Base-by-base conservation (phyloP, 2,888 invertebrate species). In the Tetranychus truncatus region DNA sequence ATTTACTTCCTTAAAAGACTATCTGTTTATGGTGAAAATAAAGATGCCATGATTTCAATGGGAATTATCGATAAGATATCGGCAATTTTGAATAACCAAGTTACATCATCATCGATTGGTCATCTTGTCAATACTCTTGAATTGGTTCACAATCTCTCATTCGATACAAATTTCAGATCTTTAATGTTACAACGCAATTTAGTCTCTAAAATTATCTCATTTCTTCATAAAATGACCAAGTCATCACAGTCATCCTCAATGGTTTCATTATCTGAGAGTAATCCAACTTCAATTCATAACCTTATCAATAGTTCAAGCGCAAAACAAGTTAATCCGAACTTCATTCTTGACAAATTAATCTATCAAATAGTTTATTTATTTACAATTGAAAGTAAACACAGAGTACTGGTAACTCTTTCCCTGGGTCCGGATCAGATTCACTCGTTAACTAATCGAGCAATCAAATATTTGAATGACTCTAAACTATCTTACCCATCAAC, bases 1-100 rank as follows among this genome's bases (percentile, higher is more conserved):
- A 88, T 94, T 24, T 93, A 93, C 44, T 97, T 99, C 83, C 86
- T 99, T 72, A 93, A 95, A 83, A 97, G 96, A 82, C 85, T 99
- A 24, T 94, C 94, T 6, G 89, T 95, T 80, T 95, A 93, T 84
- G 87, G 89, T 75, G 95, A 95, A 83, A 97, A 97, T 82, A 95
- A 95, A 84, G 91, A 91, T 81, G 88, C 89, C 78, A 95, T 99
- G 94, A 87, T 87, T 81, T 82, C 79, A 24, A 71, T 76, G 11
- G 89, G 89, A 80, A 87, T 93, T 74, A 86, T 92, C 74, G 91
- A 93, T 79, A 92, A 91, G 83, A 82, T 96, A 67, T 20, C 66
- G 11, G 34, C n/a, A 18, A 69, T 45, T 55, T 8, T 73, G 45
- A 55, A 55, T 15, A n/a, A 34, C 45, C 45, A 24, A n/a, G 44